Base-by-base conservation (phyloP, 2,797 vertebrate species). In the Enteromius trimaculatus region DNA sequence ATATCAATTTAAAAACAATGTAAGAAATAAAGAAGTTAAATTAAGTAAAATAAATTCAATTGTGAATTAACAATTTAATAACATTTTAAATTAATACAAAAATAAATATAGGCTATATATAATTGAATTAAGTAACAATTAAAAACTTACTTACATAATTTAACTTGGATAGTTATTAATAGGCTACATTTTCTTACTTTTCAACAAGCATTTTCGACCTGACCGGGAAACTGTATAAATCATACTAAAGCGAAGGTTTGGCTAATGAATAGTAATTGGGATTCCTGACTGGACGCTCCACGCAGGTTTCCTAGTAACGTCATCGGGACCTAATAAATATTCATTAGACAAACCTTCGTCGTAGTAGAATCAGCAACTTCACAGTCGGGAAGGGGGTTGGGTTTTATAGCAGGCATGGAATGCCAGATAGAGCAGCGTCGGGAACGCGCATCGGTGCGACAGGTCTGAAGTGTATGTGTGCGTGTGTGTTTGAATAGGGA, bases 401-500 rank as follows among this genome's bases (percentile, higher is more conserved):
- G 90, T 37, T 76, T 82, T 77, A 86, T 86, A 90, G 90, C 88
- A 90, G 90, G 88, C 86, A 90, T 90, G 95, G 95, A 95, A 96
- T 96, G 95, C 87, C 74, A 86, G 84, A 82, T 88, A 83, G 83
- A 81, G 76, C 77, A 65, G 83, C 89, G 86, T 87, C 81, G 92
- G 84, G 92, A 87, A 87, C 93, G 92, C 92, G 90, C 93, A 85
- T 55, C 80, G 87, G 88, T 87, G 88, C 91, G 90, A 89, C 92
- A 92, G 93, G 93, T 95, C 82, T 82, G 82, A 11, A 11, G 51
- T 53, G 49, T 31, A 3, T 31, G 29, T 31, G 29, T 31, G n/a
- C n/a, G n/a, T n/a, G n/a, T 92, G 89, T 80, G 21, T 84, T 82
- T 68, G 76, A 85, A 85, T 37, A 85, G 82, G 70, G 81, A 88